Evolutionary conservation across 2,888 invertebrate species (phyloP), one percentile per base, ranked within the genome.

Genomic region (Drosophila infuscata): DNA sequence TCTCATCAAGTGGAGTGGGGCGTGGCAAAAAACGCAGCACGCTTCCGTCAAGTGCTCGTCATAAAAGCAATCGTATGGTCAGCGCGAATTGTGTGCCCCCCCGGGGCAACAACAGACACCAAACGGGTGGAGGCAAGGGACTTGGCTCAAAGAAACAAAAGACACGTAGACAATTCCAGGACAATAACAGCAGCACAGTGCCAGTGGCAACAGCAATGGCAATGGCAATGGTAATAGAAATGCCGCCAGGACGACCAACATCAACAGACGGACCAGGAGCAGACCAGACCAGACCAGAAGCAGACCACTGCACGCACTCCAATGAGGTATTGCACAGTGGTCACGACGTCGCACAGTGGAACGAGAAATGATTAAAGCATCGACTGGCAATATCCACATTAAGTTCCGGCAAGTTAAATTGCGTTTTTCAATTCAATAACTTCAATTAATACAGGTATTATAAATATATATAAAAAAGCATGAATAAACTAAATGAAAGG

Each of bases 81-180:
- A 65, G 53, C 75, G 60, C 61, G 70, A 70, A 76, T 73, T 83
- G 89, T 83, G 70, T 79, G 70, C 70, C 51, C 9, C n/a, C 25
- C 36, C 30, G 64, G 72, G 64, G 72, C 72, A 72, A 64, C 43
- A 30, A 38, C 38, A 56, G 54, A 29, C 30, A 51, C 12, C 30
- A 30, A 15, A 15, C 9, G 3, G 54, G 35, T 32, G 8, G 20
- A 15, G 32, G 7, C 3, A 8, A 9, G n/a, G 15, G 43, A 32
- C n/a, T 33, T 32, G 29, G 43, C 70, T 60, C 52, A 58, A 46
- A 58, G 67, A 70, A 82, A 85, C 88, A 88, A 88, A 80, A 73
- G 83, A 43, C 88, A 82, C 88, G 89, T 85, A 77, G 83, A 74
- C 84, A 81, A 81, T 88, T 78, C 67, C 72, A 60, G 61, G 53